phyloP scores from a whole-genome alignment of 1,140 invertebrate species.

The Stratiolaelaps scimitus region DNA sequence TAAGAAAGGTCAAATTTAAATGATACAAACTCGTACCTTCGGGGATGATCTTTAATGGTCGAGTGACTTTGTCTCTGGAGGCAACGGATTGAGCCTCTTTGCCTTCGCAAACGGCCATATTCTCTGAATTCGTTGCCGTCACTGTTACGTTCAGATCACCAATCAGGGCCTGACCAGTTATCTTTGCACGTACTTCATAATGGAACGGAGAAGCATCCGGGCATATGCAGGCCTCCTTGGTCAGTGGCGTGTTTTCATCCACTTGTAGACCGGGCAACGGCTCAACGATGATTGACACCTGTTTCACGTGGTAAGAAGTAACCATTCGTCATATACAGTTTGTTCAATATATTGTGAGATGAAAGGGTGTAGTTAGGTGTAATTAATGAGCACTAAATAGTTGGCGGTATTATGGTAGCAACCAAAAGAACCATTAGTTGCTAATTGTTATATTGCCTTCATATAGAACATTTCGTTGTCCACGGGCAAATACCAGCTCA shows the following conservation, averaged over 20 bases:
- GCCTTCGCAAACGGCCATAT: slow-evolving; percentile 43
- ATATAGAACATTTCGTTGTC: too few relatives aligned
- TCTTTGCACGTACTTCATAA: slow-evolving; percentile 43
- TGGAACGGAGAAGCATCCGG: slow-evolving; percentile 41
- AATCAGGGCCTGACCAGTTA: slow-evolving; percentile 46
- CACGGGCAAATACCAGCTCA: too few relatives aligned
- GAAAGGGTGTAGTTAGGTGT: too few relatives aligned
- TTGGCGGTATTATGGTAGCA: too few relatives aligned
- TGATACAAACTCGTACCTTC: slow-evolving; percentile 34
- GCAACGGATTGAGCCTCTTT: slow-evolving; percentile 45
- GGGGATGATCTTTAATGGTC: slow-evolving; percentile 42
- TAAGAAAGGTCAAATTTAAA: slow-evolving; percentile 23
- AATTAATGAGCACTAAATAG: too few relatives aligned
- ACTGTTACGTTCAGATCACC: slow-evolving; percentile 51
- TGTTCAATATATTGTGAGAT: too few relatives aligned
- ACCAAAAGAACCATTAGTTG: too few relatives aligned
- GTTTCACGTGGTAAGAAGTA: background rate
- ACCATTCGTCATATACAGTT: too few relatives aligned
- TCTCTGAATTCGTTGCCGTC: slow-evolving; percentile 50
- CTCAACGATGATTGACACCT: slow-evolving; percentile 44
- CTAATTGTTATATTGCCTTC: too few relatives aligned
- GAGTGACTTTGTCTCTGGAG: slow-evolving; percentile 14
- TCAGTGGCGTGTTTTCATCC: slow-evolving; percentile 4
- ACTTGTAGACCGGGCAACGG: background rate
- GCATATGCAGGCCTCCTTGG: slow-evolving; percentile 27